Evolutionary conservation across 2,113 vertebrate genomes (phyloP), one percentile per base, ranked within the genome.

Genomic region (Ciconia boyciana): DNA sequence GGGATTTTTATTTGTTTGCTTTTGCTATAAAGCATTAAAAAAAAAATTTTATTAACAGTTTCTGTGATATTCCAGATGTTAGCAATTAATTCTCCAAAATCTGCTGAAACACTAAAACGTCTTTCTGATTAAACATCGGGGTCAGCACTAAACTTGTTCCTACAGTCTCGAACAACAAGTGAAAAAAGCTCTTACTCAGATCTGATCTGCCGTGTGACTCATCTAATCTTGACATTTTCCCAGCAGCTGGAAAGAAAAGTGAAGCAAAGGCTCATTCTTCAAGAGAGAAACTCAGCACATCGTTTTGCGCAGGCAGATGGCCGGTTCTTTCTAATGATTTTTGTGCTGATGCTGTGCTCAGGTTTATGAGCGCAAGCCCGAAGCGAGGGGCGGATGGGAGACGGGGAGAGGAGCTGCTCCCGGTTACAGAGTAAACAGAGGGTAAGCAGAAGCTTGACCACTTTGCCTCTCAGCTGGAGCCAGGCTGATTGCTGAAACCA

Each of bases 401-500:
- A 34, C 12, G 12, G 24, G 25, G n/a, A 83, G 80, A 90, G 55
- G 48, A 75, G 78, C 32, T 32, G 65, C 46, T 88, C 75, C 41
- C 22, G 9, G 81, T 83, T 87, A 79, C 87, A 81, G 93, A 88
- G 69, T 75, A 89, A 86, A 71, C 18, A 79, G 75, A 90, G 10
- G 74, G 82, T 34, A 92, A 89, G 86, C 84, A 90, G 83, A 93
- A 44, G 70, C n/a, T 87, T 36, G 18, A 84, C 25, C 82, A 46
- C 87, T 74, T 58, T 43, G 49, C 61, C 66, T 75, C 72, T 68
- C 83, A n/a, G 90, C 51, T 60, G 91, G 93, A 93, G 95, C 83
- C 68, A 82, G 90, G 62, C 68, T 87, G 85, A 92, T 97, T 94
- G 97, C 94, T 96, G 97, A 96, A 93, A 75, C 72, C 72, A 79